A percentile compares a stretch with the other conserved stretches of the same genome.
Conservation (phyloP, 2,888 invertebrate species). For the Xestia sexstrigata region DNA sequence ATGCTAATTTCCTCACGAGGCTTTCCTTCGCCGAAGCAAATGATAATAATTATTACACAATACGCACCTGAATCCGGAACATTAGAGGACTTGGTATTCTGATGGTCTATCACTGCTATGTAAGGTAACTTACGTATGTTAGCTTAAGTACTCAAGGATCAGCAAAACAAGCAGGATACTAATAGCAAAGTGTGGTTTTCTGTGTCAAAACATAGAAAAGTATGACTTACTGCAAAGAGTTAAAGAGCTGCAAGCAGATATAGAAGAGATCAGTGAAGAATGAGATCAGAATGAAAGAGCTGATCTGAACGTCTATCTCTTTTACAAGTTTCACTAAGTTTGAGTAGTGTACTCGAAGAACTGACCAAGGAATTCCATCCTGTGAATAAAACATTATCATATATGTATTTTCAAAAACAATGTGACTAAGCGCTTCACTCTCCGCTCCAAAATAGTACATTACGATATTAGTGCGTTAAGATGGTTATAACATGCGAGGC, state of each 20-base stretch:
- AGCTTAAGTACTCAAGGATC: neutral
- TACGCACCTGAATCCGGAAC: too few species aligned
- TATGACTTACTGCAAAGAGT: constrained; percentile 72
- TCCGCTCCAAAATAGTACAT: too few species aligned
- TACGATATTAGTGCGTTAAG: too few species aligned
- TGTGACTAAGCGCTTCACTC: too few species aligned
- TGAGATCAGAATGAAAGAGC: constrained; percentile 73
- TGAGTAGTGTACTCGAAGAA: constrained; percentile 69
- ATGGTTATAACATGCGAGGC: too few species aligned
- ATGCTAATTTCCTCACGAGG: too few species aligned
- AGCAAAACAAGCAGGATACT: neutral
- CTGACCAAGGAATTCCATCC: constrained; percentile 72
- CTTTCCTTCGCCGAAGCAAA: too few species aligned
- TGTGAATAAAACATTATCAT: constrained; percentile 49
- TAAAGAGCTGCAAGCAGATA: constrained; percentile 72
- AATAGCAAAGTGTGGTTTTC: neutral
- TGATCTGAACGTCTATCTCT: constrained; percentile 69
- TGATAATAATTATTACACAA: too few species aligned
- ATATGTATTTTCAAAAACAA: too few species aligned
- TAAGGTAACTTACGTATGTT: too few species aligned
- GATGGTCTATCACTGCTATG: too few species aligned
- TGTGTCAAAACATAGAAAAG: neutral
- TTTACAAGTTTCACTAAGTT: constrained; percentile 68
- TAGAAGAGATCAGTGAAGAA: constrained; percentile 73
- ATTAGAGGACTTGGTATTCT: too few species aligned